These are phyloP conservation scores for Botia almorhae DNA, from an alignment of 2,797 vertebrate species.

Conservation along the genomic window DNA sequence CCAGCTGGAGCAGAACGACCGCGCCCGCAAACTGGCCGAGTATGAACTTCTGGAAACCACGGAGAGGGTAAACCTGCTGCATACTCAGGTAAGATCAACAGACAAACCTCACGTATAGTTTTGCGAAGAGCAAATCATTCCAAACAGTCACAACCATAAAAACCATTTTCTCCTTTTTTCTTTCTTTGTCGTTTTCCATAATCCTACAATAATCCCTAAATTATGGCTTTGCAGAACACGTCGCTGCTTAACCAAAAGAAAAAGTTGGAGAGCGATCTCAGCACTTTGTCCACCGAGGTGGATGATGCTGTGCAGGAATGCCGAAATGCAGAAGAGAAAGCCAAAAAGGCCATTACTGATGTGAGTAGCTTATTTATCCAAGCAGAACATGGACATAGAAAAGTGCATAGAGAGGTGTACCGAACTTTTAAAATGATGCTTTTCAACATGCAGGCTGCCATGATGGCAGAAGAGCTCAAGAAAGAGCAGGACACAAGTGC, in stretches of 20 bases:
- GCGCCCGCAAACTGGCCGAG: slow-evolving; percentile 87
- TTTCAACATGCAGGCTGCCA: slow-evolving; percentile 41
- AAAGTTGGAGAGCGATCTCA: slow-evolving; percentile 88
- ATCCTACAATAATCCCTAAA: background rate
- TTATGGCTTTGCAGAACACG: slow-evolving; percentile 80
- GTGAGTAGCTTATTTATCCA: slow-evolving; percentile 69
- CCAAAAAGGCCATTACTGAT: slow-evolving; percentile 92
- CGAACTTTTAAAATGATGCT: background rate
- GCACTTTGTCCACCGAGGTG: slow-evolving; percentile 83
- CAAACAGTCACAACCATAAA: too few species aligned
- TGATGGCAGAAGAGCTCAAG: slow-evolving; percentile 57
- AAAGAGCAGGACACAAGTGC: slow-evolving; percentile 54
- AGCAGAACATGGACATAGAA: background rate
- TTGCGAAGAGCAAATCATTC: too few species aligned
- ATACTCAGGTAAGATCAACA: slow-evolving; percentile 83
- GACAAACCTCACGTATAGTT: background rate
- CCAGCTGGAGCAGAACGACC: slow-evolving; percentile 86
- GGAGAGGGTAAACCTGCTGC: slow-evolving; percentile 89
- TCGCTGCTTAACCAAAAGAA: slow-evolving; percentile 92
- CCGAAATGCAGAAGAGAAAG: slow-evolving; percentile 90
- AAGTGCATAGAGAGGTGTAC: background rate
- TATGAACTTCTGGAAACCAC: slow-evolving; percentile 89
- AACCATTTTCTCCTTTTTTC: too few species aligned
- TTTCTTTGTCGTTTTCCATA: slow-evolving; percentile 22
- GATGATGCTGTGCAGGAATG: slow-evolving; percentile 90